Conservation (phyloP, 2,888 invertebrate species). For the Parnassius glacialis region DNA sequence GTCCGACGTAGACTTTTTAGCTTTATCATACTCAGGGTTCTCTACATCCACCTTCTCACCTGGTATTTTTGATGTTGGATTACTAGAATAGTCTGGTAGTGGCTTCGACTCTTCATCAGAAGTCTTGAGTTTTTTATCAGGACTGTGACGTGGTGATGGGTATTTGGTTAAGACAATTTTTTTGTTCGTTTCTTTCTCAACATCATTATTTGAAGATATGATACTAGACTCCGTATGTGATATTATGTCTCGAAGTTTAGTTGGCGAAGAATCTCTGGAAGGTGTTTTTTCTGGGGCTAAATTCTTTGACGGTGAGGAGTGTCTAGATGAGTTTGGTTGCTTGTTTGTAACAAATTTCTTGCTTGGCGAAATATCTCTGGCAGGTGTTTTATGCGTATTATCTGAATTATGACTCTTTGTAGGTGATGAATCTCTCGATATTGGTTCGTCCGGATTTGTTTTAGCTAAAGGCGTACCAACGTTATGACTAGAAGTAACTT, state of each 20-base stretch:
- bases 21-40: neutral
- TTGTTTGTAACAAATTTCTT: slow-evolving; percentile 4
- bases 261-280: slow-evolving; percentile 40
- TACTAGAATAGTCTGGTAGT: neutral
- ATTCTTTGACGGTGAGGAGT: too few species aligned
- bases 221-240: slow-evolving; percentile 30
- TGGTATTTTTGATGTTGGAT: slow-evolving; percentile 9
- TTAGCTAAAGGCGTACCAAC: neutral
- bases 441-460: slow-evolving; percentile 6
- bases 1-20: slow-evolving; percentile 3
- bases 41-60: slow-evolving; percentile 1
- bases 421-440: slow-evolving; percentile 24
- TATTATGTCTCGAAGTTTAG: slow-evolving; percentile 50
- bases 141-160: slow-evolving; percentile 32
- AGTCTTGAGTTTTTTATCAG: slow-evolving; percentile 36
- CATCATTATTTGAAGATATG: slow-evolving; percentile 1
- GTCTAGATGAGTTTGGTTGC: neutral
- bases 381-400: slow-evolving; percentile 11
- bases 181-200: slow-evolving; percentile 20
- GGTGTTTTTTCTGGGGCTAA: neutral
- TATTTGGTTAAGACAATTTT: slow-evolving; percentile 24
- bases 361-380: slow-evolving; percentile 1
- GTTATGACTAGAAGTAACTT: neutral
- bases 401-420: slow-evolving; percentile 18
- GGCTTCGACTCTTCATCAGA: slow-evolving; percentile 3